phyloP scores from a whole-genome alignment of 2,797 vertebrate genomes.

The Pelochelys cantorii region DNA sequence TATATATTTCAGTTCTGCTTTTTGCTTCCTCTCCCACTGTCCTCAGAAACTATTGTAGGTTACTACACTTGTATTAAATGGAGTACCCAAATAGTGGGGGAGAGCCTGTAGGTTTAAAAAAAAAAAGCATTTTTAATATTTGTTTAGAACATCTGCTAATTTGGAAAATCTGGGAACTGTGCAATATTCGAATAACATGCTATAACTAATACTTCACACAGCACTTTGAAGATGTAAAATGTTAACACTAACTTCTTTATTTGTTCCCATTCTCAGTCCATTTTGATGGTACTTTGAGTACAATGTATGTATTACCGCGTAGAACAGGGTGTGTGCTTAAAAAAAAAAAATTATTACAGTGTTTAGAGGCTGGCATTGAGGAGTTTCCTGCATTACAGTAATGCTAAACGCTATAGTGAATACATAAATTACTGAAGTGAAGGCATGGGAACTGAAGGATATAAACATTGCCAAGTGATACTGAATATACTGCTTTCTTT shows the following conservation, averaged over 20 bases:
- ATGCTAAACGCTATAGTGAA: constrained; percentile 35
- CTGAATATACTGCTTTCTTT: constrained; percentile 62
- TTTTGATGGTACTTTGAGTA: neutral
- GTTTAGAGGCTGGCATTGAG: constrained; percentile 19
- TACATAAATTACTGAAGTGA: constrained; percentile 53
- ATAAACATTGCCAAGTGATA: constrained; percentile 40
- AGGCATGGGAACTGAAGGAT: constrained; percentile 15
- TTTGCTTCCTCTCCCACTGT: too few species aligned
- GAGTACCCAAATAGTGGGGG: neutral
- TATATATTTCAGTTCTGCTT: neutral
- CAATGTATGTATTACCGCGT: neutral
- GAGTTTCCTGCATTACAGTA: constrained; percentile 43
- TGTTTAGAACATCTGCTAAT: constrained; percentile 56
- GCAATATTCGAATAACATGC: constrained; percentile 15
- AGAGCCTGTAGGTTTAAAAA: too few species aligned
- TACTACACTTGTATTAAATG: neutral
- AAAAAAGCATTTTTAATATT: constrained; percentile 9
- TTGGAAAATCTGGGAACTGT: constrained; percentile 60
- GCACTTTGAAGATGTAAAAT: too few species aligned
- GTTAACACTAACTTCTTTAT: fast-evolving
- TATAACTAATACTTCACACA: constrained; percentile 17
- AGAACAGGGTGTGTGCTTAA: neutral
- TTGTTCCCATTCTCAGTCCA: neutral
- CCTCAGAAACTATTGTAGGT: neutral
- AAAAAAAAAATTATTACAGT: neutral